A percentile compares a stretch with the other conserved stretches of the same genome.
phyloP scores from a whole-genome alignment of 2,888 invertebrate genomes.

The Nysson spinosus region DNA sequence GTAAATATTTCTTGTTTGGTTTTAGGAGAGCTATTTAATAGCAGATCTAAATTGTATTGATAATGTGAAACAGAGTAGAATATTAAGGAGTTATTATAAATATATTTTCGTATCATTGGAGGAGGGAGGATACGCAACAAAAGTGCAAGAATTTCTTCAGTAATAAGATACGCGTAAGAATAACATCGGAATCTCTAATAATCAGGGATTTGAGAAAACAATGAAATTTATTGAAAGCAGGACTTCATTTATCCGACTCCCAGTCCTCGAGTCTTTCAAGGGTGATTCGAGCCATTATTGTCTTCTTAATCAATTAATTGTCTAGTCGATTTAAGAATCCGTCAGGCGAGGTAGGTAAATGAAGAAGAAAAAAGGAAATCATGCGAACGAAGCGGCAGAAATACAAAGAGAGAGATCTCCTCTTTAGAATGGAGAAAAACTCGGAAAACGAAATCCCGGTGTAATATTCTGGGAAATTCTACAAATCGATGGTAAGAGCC shows the following conservation, averaged over 20 bases:
- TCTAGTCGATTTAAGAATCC: conserved; percentile 27
- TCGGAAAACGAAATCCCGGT: conserved; percentile 42
- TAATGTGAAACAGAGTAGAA: too few species aligned
- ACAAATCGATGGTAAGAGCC: conserved; percentile 44
- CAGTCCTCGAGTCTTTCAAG: conserved; percentile 10
- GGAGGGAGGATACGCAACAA: too few species aligned
- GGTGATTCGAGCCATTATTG: conserved; percentile 30
- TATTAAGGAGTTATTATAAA: too few species aligned
- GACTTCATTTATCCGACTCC: conserved; percentile 5
- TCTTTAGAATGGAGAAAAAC: conserved; percentile 41
- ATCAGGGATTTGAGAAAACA: background rate
- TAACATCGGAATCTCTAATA: too few species aligned
- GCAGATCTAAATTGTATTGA: too few species aligned
- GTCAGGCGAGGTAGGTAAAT: conserved; percentile 19
- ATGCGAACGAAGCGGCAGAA: conserved; percentile 30
- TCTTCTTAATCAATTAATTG: conserved; percentile 35
- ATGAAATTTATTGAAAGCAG: background rate
- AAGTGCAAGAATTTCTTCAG: too few species aligned
- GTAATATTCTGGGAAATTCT: conserved; percentile 47
- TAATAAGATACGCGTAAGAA: too few species aligned
- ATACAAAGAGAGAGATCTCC: conserved; percentile 41
- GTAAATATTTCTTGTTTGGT: too few species aligned
- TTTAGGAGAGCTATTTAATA: too few species aligned
- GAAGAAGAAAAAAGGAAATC: conserved; percentile 22
- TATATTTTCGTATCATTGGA: too few species aligned